Base-by-base conservation (phyloP, 2,113 vertebrate species). In the Clarias macrocephalus region DNA sequence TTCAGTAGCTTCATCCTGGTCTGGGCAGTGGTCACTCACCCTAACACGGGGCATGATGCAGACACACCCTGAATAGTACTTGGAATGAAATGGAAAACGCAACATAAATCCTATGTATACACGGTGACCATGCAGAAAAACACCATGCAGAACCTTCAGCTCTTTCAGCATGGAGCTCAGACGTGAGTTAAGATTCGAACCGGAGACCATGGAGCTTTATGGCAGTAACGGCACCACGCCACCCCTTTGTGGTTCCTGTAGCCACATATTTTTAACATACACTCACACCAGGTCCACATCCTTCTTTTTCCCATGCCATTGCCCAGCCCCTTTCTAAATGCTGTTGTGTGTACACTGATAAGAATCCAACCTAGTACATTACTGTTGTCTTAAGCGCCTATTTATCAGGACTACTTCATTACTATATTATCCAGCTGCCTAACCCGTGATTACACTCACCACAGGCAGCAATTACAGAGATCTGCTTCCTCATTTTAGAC, bases 381-480 rank as follows among this genome's bases (percentile, higher is more conserved):
- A 65, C 42, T 62, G 18, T 30, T 63, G 21, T 57, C 19, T 54
- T 86, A 62, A 81, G 56, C 7, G 12, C 65, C 63, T 83, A 42
- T 83, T 81, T 87, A 77, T 66, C 62, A 83, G 21, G 72, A 66
- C 16, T 21, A 65, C 80, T 87, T 30, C 48, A 66, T 87, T 75
- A 87, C 70, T 83, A 57, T 42, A 87, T 84, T 79, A 77, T 59
- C 62, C 81, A 79, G 60, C 48, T 76, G 56, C 81, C 75, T 83
- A 87, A 77, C 72, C 48, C 57, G 18, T 79, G 86, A 87, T 84
- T 83, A 87, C 72, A 79, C 33, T 66, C 63, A 83, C 72, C 10
- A 52, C 72, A 68, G 25, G 52, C 33, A 77, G 72, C 83, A 84
- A 87, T 79, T 76, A 87, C 30, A 79, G 30, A 57, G 72, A 21